A percentile compares a stretch with the other conserved stretches of the same genome.
phyloP scores from a whole-genome alignment of 2,888 invertebrate genomes.

The Eristalis pertinax region DNA sequence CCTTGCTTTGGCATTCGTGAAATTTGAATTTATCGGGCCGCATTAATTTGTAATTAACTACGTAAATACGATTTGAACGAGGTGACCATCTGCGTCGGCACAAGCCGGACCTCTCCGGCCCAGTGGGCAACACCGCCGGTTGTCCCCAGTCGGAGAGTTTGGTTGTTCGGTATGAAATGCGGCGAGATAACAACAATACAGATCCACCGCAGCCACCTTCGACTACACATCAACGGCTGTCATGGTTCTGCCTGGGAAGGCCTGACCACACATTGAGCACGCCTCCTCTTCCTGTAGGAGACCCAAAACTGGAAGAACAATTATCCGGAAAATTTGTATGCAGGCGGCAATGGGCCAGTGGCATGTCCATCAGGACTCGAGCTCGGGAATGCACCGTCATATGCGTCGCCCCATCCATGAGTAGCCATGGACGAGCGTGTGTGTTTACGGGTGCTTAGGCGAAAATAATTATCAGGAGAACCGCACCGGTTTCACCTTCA shows the following conservation, averaged over 20 bases:
- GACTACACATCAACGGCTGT: slow-evolving; percentile 12
- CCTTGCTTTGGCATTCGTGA: slow-evolving; percentile 43
- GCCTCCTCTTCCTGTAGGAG: background rate
- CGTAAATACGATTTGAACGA: slow-evolving; percentile 63
- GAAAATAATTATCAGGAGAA: slow-evolving; percentile 70
- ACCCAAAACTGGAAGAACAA: slow-evolving; percentile 41
- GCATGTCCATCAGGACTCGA: slow-evolving; percentile 35
- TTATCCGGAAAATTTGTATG: slow-evolving; percentile 54
- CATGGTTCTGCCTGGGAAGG: slow-evolving; percentile 32
- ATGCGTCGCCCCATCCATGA: background rate
- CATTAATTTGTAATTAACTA: slow-evolving; percentile 71
- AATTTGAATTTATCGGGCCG: slow-evolving; percentile 66
- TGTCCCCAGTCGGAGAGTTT: slow-evolving; percentile 25
- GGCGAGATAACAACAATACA: slow-evolving; percentile 35
- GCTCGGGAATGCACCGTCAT: slow-evolving; percentile 3
- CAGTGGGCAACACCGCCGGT: background rate
- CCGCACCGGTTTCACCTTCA: slow-evolving; percentile 56
- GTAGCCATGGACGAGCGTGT: background rate
- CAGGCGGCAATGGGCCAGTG: slow-evolving; percentile 38
- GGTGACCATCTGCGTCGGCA: slow-evolving; percentile 6
- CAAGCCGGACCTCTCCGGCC: background rate
- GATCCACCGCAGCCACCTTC: slow-evolving; percentile 36
- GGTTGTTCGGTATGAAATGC: slow-evolving; percentile 14
- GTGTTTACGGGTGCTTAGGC: slow-evolving; percentile 35
- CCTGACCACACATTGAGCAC: slow-evolving; percentile 16